Evolutionary conservation across 2,888 invertebrate species (phyloP), one percentile per base, ranked within the genome.

Genomic region (Rhorus exstirpatorius): DNA sequence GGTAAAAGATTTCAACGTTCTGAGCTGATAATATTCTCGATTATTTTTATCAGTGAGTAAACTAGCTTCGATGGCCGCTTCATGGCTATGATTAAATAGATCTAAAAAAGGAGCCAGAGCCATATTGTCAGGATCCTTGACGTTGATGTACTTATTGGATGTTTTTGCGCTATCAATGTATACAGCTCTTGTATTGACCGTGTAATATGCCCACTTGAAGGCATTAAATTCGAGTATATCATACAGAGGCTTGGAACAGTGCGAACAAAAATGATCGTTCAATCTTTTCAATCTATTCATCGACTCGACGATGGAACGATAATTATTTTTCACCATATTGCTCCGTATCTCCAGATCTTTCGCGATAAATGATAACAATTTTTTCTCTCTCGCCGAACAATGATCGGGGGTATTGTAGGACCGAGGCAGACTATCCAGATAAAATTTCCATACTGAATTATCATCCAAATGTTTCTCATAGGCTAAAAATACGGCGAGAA

Each of bases 91-190:
- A 93, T 98, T 98, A 83, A 98, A 96, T 93, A 98, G 95, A 92
- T 98, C 98, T 80, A 98, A 94, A 91, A 96, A 97, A 0, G 98
- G 98, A 83, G 97, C 97, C 63, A 98, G 92, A 3, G 97, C 98
- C 93, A 94, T 85, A 86, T 91, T 92, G 84, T 93, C 88, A 1
- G 79, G 72, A 14, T 84, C 83, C 63, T 84, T 86, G 46, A 92
- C 72, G 67, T 87, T 88, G 21, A 89, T 79, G 19, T 35, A 21
- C 6, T 60, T 17, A n/a, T 74, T 76, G 6, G 21, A 31, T 10
- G 63, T 81, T 68, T 94, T 93, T 81, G 93, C 90, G 46, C 95
- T 91, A 89, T 96, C 94, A 87, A 97, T 94, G 92, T 96, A 97
- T 17, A 98, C 96, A 89, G 96, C 96, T 90, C 98, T 95, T 3